phyloP scores from a whole-genome alignment of 2,797 vertebrate species.

The Myotis daubentonii region DNA sequence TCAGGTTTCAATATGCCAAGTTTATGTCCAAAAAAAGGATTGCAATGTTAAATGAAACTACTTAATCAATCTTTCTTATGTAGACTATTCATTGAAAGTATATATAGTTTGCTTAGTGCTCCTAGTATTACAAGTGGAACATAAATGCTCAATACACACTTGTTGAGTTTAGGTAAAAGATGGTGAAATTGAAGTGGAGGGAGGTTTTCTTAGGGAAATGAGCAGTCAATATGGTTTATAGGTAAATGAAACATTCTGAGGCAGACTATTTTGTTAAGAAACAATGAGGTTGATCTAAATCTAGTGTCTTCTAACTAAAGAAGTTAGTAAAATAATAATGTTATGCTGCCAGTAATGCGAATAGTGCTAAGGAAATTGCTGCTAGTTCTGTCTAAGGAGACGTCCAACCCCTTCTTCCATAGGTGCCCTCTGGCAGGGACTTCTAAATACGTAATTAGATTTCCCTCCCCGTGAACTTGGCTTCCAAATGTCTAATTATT shows the following conservation, averaged over 20 bases:
- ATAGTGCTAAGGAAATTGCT: slow-evolving; percentile 28
- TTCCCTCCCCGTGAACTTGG: slow-evolving; percentile 16
- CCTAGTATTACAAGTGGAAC: neutral
- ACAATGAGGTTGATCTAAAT: neutral
- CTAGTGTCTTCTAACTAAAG: neutral
- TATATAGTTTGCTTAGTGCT: neutral
- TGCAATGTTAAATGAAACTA: slow-evolving; percentile 16
- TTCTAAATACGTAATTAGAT: slow-evolving; percentile 61
- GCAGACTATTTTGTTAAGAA: slow-evolving; percentile 12
- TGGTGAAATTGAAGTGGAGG: neutral
- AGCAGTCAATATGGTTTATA: neutral
- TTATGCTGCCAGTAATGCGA: neutral
- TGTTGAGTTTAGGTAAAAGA: neutral
- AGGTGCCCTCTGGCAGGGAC: slow-evolving; percentile 35
- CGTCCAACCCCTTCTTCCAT: neutral
- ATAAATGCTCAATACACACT: neutral
- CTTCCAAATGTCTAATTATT: slow-evolving; percentile 32
- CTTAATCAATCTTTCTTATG: slow-evolving; percentile 35
- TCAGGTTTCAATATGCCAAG: neutral
- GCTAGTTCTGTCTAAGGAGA: slow-evolving; percentile 49
- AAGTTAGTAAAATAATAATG: neutral
- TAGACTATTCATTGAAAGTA: neutral
- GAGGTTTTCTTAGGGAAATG: neutral
- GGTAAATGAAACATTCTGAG: neutral
- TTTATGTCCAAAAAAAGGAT: slow-evolving; percentile 19